A percentile compares a stretch with the other conserved stretches of the same genome.
Conservation (phyloP, 2,113 vertebrate genomes). For the Platanista minor region DNA sequence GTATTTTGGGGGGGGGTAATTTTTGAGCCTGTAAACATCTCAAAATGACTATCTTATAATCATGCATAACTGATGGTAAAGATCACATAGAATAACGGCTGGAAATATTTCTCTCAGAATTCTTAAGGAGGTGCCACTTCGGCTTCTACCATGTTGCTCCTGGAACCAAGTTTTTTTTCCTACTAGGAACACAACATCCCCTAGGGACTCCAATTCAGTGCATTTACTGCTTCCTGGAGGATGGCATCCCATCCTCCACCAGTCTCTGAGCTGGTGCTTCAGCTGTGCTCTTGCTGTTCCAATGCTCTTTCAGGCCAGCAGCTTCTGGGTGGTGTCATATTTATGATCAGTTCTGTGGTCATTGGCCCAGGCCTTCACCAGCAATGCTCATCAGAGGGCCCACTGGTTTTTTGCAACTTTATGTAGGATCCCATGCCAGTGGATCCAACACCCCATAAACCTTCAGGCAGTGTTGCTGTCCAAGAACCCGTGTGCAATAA, state of each 20-base stretch:
- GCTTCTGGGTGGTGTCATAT: neutral
- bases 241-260: no score
- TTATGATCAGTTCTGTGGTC: neutral
- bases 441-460: neutral
- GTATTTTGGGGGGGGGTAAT: neutral
- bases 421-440: no score
- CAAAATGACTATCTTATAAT: neutral
- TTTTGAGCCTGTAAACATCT: neutral
- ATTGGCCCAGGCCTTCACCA: neutral
- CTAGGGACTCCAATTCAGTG: accelerated
- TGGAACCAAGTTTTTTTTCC: neutral
- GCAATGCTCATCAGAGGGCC: neutral
- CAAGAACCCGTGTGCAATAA: neutral
- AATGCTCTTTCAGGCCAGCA: neutral
- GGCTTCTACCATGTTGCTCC: neutral
- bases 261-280: no score
- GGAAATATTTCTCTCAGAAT: neutral
- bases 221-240: neutral
- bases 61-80: neutral
- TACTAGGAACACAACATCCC: accelerated
- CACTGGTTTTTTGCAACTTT: neutral
- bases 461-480: neutral
- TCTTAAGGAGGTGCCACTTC: neutral
- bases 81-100: neutral
- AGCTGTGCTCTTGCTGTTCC: no score